Conservation (phyloP, 2,888 invertebrate species). For the Drosophila lutescens region DNA sequence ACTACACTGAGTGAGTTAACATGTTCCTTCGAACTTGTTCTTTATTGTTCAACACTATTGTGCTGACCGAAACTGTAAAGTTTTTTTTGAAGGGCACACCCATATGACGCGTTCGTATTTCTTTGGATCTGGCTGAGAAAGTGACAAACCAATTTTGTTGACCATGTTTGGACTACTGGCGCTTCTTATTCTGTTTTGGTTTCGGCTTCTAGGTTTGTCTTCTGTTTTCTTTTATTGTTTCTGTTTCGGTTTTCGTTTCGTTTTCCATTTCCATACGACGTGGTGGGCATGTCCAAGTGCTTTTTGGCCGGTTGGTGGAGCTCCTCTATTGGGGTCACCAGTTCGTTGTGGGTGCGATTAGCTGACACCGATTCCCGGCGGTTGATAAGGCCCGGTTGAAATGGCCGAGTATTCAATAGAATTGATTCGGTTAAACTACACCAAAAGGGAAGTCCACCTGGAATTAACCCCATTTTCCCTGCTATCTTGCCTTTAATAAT, state of each 20-base stretch:
- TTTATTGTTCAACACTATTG: too few relatives aligned
- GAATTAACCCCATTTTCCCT: background rate
- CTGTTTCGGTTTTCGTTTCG: background rate
- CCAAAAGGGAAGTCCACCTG: background rate
- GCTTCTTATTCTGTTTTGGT: constrained; percentile 31
- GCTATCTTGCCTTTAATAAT: constrained; percentile 1
- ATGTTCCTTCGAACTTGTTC: too few relatives aligned
- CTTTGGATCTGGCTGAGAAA: constrained; percentile 14
- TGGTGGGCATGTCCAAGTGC: constrained; percentile 29
- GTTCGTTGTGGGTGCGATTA: constrained; percentile 32
- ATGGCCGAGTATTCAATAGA: background rate
- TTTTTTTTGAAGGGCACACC: constrained; percentile 3
- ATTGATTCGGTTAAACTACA: background rate
- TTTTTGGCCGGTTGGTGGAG: constrained; percentile 5
- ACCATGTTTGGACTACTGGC: constrained; percentile 17
- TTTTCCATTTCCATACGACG: constrained; percentile 15
- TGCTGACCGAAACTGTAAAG: background rate
- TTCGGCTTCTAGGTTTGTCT: constrained; percentile 25
- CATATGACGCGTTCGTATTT: constrained; percentile 8
- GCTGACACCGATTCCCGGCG: constrained; percentile 29
- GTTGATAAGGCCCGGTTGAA: constrained; percentile 14
- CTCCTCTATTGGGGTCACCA: constrained; percentile 20
- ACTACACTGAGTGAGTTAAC: too few relatives aligned
- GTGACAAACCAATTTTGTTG: constrained; percentile 29
- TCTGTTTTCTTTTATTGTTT: background rate